These are phyloP conservation scores for Hypomecis atomaria DNA, from an alignment of 2,888 invertebrate genomes.

Conservation along the genomic window DNA sequence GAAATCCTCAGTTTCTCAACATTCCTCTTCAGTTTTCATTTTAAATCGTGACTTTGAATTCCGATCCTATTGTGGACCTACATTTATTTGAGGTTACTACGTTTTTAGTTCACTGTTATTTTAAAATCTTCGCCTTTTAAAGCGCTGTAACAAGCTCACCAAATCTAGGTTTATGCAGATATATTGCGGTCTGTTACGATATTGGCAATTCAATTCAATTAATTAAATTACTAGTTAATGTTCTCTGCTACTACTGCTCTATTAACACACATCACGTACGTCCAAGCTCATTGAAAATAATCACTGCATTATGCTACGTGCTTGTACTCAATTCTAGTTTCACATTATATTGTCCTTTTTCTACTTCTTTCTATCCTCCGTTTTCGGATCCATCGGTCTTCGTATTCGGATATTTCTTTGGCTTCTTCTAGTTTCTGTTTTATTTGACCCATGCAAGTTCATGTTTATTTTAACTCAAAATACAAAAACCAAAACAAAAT, in stretches of 20 bases:
- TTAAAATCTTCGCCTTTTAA: background rate
- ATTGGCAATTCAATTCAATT: slow-evolving; percentile 15
- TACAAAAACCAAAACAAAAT: too few species aligned
- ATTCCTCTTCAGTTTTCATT: slow-evolving; percentile 15
- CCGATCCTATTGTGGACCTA: background rate
- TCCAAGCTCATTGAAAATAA: slow-evolving; percentile 1
- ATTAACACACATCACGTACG: slow-evolving; percentile 13
- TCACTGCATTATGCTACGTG: background rate
- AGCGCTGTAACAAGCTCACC: slow-evolving; percentile 12
- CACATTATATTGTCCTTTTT: too few species aligned
- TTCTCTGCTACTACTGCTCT: slow-evolving; percentile 2
- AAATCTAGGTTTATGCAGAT: slow-evolving; percentile 7
- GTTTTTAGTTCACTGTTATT: background rate
- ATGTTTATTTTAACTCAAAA: too few species aligned
- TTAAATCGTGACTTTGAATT: slow-evolving; percentile 12
- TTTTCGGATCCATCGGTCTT: too few species aligned
- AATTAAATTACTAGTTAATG: slow-evolving; percentile 2
- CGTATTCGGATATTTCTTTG: too few species aligned
- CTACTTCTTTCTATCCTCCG: too few species aligned
- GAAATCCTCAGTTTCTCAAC: slow-evolving; percentile 35
- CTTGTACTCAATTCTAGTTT: background rate
- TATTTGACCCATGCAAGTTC: too few species aligned
- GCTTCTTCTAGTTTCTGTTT: too few species aligned
- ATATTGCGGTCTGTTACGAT: slow-evolving; percentile 11
- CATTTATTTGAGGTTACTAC: background rate